These are phyloP conservation scores for Helicoverpa armigera DNA, from an alignment of 1,140 invertebrate species.

Conservation along the genomic window DNA sequence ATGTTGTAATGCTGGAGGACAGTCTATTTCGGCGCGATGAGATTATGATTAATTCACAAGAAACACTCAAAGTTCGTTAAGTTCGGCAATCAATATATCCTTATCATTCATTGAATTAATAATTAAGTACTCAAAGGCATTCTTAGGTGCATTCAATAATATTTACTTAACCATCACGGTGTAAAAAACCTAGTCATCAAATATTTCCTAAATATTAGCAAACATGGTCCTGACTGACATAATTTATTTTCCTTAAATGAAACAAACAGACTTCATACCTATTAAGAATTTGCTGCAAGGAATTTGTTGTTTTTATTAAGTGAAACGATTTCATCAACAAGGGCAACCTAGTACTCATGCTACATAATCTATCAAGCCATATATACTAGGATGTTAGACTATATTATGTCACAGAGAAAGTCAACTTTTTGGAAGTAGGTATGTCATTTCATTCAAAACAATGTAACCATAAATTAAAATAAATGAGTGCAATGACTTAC, in stretches of 20 bases:
- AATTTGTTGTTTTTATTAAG: too few relatives aligned
- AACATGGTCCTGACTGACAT: background rate
- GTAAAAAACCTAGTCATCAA: background rate
- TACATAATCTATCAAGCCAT: too few relatives aligned
- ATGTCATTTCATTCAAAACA: too few relatives aligned
- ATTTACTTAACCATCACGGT: background rate
- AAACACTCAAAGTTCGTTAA: conserved; percentile 64
- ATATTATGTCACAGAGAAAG: background rate
- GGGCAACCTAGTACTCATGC: too few relatives aligned
- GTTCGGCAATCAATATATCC: conserved; percentile 37
- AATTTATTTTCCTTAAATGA: background rate
- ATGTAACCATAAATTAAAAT: too few relatives aligned
- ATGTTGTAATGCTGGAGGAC: conserved; percentile 78
- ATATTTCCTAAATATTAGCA: background rate
- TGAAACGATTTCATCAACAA: too few relatives aligned
- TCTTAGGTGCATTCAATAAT: background rate
- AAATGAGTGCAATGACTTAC: conserved; percentile 58
- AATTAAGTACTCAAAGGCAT: background rate
- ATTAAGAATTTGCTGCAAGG: too few relatives aligned
- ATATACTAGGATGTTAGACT: background rate
- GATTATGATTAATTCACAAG: conserved; percentile 80
- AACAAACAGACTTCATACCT: too few relatives aligned
- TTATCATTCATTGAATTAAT: background rate
- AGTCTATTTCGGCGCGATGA: conserved; percentile 82
- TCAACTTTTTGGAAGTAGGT: too few relatives aligned